Evolutionary conservation across 1,140 invertebrate genomes (phyloP), one percentile per base, ranked within the genome.

Genomic region (Sinonovacula constricta): DNA sequence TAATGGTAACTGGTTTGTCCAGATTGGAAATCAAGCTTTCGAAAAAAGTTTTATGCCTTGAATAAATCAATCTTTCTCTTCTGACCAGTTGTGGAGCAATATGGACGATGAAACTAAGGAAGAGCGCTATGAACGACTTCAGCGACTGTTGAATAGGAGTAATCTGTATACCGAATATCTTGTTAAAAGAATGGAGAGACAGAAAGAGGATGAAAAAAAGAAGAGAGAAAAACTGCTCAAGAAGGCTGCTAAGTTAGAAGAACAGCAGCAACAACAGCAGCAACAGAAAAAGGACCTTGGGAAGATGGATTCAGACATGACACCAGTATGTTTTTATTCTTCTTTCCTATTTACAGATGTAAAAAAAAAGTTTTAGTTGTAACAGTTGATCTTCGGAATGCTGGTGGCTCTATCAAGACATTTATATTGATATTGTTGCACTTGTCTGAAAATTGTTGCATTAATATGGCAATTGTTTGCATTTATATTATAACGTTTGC

Each of bases 131-230:
- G 68, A 84, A 30, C 81, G 85, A 36, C 76, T 90, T 3, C 80
- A 90, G 76, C 86, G 83, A 59, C 84, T 90, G 0, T 81, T 90
- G 4, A 86, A 67, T 60, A 89, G 88, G 53, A 89, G 88, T 80
- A 89, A 86, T 60, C 81, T 88, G 83, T 90, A 90, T 75, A 88
- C 88, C n/a, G 74, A 89, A 62, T 90, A 88, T 59, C 82, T 90
- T 2, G 60, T 89, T 0, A 39, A 82, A 15, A 77, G 81, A 82
- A 70, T 81, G 82, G 33, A 77, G 49, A 34, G 74, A 62, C 69
- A 80, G 72, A 75, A 82, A 80, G 51, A 81, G 59, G 80, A 83
- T 71, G 49, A 80, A 67, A 67, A 70, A 65, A 84, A 80, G 76
- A 84, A 70, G 59, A 83, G 34, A 76, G 71, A 62, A 68, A 67